Evolutionary conservation across 1,140 invertebrate genomes (phyloP).

Genomic region (Drosophila bipectinata): DNA sequence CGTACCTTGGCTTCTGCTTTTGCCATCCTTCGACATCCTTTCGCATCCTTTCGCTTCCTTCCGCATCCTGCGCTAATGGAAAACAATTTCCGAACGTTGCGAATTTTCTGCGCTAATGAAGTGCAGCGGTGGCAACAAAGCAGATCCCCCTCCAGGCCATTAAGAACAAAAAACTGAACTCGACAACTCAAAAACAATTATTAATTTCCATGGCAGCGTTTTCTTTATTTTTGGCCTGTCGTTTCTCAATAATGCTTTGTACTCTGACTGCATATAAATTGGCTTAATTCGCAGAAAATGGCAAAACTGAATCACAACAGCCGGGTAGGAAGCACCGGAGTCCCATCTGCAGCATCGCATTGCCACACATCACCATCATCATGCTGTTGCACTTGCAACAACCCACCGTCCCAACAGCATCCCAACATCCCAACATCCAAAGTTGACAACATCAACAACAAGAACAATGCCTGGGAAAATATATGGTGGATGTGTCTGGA

Average conservation of each 20-base stretch:
- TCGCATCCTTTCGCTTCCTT: background rate
- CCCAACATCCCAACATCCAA: background rate
- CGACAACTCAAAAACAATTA: conserved; percentile 52
- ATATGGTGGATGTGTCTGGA: conserved; percentile 33
- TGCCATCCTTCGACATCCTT: background rate
- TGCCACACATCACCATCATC: conserved; percentile 41
- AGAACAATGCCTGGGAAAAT: conserved; percentile 34
- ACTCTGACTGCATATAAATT: conserved; percentile 64
- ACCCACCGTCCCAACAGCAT: no score
- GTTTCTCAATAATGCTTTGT: conserved; percentile 39
- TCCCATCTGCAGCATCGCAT: conserved; percentile 26
- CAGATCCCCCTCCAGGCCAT: conserved; percentile 27
- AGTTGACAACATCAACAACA: conserved; percentile 49
- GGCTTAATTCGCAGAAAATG: conserved; percentile 79
- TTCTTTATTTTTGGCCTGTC: conserved; percentile 26
- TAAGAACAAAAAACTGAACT: conserved; percentile 43
- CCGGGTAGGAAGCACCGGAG: conserved; percentile 6
- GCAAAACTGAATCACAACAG: conserved; percentile 54
- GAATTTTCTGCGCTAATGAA: conserved; percentile 71
- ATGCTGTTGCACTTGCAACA: conserved; percentile 22
- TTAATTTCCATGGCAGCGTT: conserved; percentile 57
- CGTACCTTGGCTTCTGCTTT: background rate
- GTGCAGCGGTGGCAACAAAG: conserved; percentile 38
- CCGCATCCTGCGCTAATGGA: conserved; percentile 49
- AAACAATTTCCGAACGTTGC: conserved; percentile 62